Conservation (phyloP, 2,113 vertebrate species). For the Amphiprion ocellaris region DNA sequence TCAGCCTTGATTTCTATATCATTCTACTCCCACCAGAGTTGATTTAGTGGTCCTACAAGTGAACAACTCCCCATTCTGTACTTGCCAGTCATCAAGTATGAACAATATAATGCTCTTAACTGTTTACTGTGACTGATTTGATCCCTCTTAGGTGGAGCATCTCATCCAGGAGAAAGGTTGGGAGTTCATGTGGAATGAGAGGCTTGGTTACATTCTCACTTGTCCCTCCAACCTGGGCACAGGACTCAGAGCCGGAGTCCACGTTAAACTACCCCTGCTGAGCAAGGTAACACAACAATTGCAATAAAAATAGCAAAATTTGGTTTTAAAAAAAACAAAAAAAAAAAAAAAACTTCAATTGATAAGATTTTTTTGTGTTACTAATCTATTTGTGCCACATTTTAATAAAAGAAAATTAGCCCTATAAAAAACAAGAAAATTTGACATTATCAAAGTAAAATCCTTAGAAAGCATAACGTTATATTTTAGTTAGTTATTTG, state of each 20-base stretch:
- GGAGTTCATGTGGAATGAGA: slow-evolving; percentile 88
- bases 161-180: slow-evolving; percentile 85
- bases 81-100: background rate
- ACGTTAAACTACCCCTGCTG: slow-evolving; percentile 82
- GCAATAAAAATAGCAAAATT: too few species aligned
- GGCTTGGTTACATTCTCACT: slow-evolving; percentile 83
- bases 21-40: background rate
- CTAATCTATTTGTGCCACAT: background rate
- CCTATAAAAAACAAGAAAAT: too few species aligned
- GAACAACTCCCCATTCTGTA: background rate
- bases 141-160: slow-evolving; percentile 79
- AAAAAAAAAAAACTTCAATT: background rate
- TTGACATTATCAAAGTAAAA: too few species aligned
- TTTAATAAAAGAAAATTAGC: too few species aligned
- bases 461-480: too few species aligned
- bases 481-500: too few species aligned
- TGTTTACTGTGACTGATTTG: background rate
- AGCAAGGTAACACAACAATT: slow-evolving; percentile 78
- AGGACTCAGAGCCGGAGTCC: slow-evolving; percentile 83
- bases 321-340: too few species aligned
- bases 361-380: background rate
- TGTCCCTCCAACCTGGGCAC: slow-evolving; percentile 87
- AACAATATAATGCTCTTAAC: background rate
- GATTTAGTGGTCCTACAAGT: background rate
- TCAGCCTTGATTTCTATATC: background rate